phyloP scores from a whole-genome alignment of 2,888 invertebrate genomes.

The Mythimna lalbum region DNA sequence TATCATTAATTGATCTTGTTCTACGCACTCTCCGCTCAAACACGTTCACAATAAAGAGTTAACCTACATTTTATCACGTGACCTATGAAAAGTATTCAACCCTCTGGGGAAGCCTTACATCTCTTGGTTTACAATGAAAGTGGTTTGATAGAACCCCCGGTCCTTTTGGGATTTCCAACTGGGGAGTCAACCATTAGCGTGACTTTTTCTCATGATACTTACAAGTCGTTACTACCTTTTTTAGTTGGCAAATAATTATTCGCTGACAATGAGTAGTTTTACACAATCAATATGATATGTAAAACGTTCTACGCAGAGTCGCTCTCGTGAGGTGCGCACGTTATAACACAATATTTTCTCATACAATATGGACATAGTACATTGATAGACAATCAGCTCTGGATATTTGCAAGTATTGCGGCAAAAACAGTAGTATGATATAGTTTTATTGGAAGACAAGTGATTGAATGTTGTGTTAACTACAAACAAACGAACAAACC shows the following conservation, averaged over 20 bases:
- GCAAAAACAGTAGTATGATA: too few species aligned
- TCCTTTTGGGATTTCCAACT: slow-evolving; percentile 27
- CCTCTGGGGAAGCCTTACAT: slow-evolving; percentile 25
- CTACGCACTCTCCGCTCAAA: too few species aligned
- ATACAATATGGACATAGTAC: too few species aligned
- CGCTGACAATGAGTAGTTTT: neutral
- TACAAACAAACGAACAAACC: too few species aligned
- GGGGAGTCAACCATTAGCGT: slow-evolving; percentile 38
- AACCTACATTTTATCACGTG: slow-evolving; percentile 1
- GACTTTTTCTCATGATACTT: slow-evolving; percentile 42
- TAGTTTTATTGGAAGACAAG: too few species aligned
- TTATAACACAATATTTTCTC: too few species aligned
- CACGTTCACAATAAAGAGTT: neutral
- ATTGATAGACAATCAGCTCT: too few species aligned
- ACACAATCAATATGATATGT: neutral
- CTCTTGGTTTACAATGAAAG: slow-evolving; percentile 25
- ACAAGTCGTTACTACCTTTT: slow-evolving; percentile 17
- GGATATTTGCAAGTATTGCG: too few species aligned
- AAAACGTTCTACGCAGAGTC: too few species aligned
- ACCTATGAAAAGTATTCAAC: neutral
- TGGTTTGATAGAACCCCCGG: slow-evolving; percentile 4
- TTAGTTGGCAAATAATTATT: slow-evolving; percentile 10
- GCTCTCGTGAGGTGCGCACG: too few species aligned
- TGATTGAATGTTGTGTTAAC: too few species aligned
- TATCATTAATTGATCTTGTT: neutral